These are phyloP conservation scores for Trichomycterus rosablanca DNA, from an alignment of 2,113 vertebrate genomes.

Conservation along the genomic window DNA sequence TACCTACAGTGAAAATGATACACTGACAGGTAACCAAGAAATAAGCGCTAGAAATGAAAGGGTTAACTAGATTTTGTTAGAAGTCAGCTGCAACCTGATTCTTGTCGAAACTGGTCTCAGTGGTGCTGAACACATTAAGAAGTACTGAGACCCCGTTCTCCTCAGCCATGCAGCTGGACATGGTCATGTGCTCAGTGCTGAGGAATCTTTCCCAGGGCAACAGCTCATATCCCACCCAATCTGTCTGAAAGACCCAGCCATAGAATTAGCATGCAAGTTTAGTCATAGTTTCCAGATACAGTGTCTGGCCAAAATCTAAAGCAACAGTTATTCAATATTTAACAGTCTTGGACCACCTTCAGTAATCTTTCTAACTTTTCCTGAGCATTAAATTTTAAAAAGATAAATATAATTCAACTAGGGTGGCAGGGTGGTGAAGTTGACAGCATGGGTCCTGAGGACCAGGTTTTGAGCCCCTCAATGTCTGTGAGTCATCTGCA, in stretches of 20 bases:
- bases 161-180: conserved; percentile 16
- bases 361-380: too few species aligned
- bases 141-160: conserved; percentile 18
- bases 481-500: too few species aligned
- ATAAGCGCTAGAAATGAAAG: not conserved
- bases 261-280: not conserved
- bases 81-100: conserved; percentile 37
- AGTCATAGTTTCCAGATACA: not conserved
- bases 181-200: conserved; percentile 5
- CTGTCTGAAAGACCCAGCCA: not conserved
- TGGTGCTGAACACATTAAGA: conserved; percentile 22
- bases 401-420: too few species aligned
- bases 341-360: too few species aligned
- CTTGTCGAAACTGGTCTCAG: conserved; percentile 11
- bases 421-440: too few species aligned
- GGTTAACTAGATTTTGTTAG: conserved; percentile 13
- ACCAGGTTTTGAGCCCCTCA: too few species aligned
- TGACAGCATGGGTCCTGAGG: too few species aligned
- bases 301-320: not conserved
- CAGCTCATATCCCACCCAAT: conserved; percentile 2
- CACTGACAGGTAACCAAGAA: not conserved
- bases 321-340: not conserved
- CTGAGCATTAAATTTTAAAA: too few species aligned
- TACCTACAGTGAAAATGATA: not conserved
- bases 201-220: conserved; percentile 14